These are phyloP conservation scores for Karalla daura DNA, from an alignment of 2,797 vertebrate genomes.

Conservation along the genomic window DNA sequence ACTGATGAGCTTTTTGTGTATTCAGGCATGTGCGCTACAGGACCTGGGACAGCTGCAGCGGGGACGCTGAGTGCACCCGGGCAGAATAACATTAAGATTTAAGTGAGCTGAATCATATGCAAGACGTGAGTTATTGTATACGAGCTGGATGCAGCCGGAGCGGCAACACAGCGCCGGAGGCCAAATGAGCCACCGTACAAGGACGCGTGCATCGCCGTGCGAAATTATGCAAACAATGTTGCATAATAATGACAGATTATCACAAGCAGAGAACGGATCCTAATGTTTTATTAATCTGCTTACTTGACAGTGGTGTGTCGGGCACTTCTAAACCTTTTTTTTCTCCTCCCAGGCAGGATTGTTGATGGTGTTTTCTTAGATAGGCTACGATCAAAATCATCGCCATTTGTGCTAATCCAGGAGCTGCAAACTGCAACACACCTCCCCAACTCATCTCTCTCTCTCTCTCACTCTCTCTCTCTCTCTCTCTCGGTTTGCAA, in stretches of 20 bases:
- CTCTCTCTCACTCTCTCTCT: too few species aligned
- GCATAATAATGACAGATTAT: constrained; percentile 48
- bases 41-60: constrained; percentile 8
- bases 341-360: background rate
- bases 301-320: constrained; percentile 6
- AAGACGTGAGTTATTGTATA: constrained; percentile 24
- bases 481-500: constrained; percentile 6
- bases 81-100: constrained; percentile 48
- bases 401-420: background rate
- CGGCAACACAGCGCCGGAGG: constrained; percentile 47
- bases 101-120: constrained; percentile 46
- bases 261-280: constrained; percentile 19
- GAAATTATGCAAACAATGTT: constrained; percentile 52
- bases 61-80: constrained; percentile 40
- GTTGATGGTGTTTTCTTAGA: constrained; percentile 19
- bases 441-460: constrained; percentile 4
- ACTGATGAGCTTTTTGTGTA: background rate
- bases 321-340: constrained; percentile 24
- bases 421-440: background rate
- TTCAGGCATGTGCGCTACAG: constrained; percentile 15
- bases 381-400: constrained; percentile 5
- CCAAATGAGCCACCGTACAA: constrained; percentile 50
- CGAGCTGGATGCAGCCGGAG: constrained; percentile 24
- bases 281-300: constrained; percentile 63
- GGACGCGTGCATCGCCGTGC: constrained; percentile 29